These are phyloP conservation scores for Amphibalanus amphitrite DNA, from an alignment of 1,140 invertebrate genomes.

Conservation along the genomic window DNA sequence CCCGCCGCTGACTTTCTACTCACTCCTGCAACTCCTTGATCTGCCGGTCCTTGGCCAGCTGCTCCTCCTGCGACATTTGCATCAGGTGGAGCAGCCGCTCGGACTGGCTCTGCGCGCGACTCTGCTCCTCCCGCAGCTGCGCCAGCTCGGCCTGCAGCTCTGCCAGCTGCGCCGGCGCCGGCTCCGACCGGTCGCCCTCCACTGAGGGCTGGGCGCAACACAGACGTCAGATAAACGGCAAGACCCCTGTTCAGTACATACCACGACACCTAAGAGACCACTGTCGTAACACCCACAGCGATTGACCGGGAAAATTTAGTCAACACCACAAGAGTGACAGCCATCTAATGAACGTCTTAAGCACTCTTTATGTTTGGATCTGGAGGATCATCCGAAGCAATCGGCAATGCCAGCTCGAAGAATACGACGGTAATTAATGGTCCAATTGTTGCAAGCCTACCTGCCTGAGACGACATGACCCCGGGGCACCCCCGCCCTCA, in stretches of 20 bases:
- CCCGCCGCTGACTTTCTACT: no score
- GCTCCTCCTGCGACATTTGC: slow-evolving; percentile 89
- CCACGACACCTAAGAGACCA: slow-evolving; percentile 16
- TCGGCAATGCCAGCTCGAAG: no score
- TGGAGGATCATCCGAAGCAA: no score
- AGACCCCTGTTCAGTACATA: no score
- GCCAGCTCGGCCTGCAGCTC: slow-evolving; percentile 57
- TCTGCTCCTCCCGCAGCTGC: slow-evolving; percentile 40
- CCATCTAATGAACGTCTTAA: no score
- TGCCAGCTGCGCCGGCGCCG: slow-evolving; percentile 23
- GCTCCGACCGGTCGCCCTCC: background rate
- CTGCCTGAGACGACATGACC: background rate
- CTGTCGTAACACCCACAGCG: no score
- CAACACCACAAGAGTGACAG: no score
- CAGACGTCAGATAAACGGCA: background rate
- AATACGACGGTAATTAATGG: no score
- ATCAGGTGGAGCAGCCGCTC: slow-evolving; percentile 77
- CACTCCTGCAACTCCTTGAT: slow-evolving; percentile 91
- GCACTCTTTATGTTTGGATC: no score
- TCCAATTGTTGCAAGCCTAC: no score
- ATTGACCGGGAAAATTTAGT: no score
- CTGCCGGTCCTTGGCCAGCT: slow-evolving; percentile 82
- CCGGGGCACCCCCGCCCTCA: no score
- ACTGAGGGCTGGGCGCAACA: slow-evolving; percentile 11
- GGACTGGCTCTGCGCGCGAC: slow-evolving; percentile 63